These are phyloP conservation scores for Albula goreensis DNA, from an alignment of 2,113 vertebrate species.

Conservation along the genomic window DNA sequence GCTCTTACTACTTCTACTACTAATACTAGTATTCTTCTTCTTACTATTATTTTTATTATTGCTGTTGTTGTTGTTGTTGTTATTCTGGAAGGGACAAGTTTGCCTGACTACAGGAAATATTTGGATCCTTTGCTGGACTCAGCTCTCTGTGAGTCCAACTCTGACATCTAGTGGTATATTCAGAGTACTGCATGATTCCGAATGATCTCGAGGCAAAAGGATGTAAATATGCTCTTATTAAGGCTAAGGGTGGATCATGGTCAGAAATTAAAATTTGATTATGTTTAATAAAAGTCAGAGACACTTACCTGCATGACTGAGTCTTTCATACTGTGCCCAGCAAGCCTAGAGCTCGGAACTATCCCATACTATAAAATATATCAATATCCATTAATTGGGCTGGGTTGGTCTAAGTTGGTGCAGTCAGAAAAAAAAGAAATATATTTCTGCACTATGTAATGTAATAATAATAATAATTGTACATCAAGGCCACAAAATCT, in stretches of 20 bases:
- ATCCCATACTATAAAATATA: background rate
- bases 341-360: background rate
- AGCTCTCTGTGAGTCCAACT: background rate
- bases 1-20: too few relatives aligned
- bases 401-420: background rate
- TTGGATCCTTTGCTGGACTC: background rate
- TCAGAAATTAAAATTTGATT: background rate
- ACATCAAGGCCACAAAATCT: too few relatives aligned
- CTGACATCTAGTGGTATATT: constrained; percentile 18
- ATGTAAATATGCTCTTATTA: background rate
- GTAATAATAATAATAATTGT: too few relatives aligned
- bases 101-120: background rate
- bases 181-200: background rate
- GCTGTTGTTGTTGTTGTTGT: too few relatives aligned
- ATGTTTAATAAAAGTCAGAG: background rate
- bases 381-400: background rate
- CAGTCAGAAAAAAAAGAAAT: too few relatives aligned
- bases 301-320: background rate
- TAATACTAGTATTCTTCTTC: too few relatives aligned
- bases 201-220: background rate
- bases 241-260: background rate
- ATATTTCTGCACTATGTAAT: too few relatives aligned
- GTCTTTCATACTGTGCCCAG: background rate
- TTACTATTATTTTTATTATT: too few relatives aligned
- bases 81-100: background rate